phyloP scores from a whole-genome alignment of 2,113 vertebrate species.

The Okapia johnstoni region DNA sequence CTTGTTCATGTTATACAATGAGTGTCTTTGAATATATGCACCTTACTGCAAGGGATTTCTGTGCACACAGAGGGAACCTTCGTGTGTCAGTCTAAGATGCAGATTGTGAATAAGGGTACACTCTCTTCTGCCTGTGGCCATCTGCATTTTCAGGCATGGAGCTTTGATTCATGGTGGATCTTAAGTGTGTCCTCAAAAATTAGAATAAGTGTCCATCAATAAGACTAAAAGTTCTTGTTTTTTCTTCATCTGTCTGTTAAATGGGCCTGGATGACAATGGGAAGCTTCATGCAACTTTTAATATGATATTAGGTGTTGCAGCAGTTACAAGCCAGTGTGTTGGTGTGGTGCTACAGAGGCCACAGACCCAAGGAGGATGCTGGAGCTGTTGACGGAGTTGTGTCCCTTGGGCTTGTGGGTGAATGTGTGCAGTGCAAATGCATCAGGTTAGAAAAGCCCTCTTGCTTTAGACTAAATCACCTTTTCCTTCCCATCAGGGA shows the following conservation, averaged over 20 bases:
- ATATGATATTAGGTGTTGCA: too few relatives aligned
- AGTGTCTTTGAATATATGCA: not conserved
- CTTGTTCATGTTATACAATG: not conserved
- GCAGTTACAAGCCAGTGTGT: not conserved
- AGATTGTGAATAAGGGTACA: not conserved
- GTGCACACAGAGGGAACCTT: not conserved
- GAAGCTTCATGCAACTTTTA: not conserved
- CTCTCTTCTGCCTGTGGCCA: not conserved
- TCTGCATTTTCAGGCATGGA: not conserved
- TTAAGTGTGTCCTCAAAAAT: not conserved
- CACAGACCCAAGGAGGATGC: not conserved
- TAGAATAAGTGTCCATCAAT: not conserved
- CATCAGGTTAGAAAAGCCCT: not conserved
- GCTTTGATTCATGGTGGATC: not conserved
- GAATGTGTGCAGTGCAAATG: too few relatives aligned
- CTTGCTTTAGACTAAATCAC: not conserved
- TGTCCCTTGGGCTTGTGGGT: not conserved
- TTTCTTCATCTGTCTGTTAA: not conserved
- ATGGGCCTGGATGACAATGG: not conserved
- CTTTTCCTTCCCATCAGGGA: not conserved
- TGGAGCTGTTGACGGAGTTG: not conserved
- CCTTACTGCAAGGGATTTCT: not conserved
- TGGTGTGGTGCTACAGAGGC: not conserved
- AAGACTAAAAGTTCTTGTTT: not conserved
- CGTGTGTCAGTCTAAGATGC: not conserved